phyloP scores from a whole-genome alignment of 2,888 invertebrate species.

The Alloplasta piceator region DNA sequence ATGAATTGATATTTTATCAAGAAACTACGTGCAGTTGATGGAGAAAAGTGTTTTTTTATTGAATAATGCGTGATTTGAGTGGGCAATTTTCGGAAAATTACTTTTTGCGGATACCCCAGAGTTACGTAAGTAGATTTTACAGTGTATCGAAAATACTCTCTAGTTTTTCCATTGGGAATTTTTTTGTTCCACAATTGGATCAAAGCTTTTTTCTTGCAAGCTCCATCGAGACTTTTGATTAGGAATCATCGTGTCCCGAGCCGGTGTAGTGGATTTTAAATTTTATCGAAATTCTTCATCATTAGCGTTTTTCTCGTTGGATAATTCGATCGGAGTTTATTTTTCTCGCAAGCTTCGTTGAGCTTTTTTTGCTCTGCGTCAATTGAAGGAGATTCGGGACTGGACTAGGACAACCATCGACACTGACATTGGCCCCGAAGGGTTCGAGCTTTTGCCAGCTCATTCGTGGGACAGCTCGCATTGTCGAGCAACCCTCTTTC shows the following conservation, averaged over 20 bases:
- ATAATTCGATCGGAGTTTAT: background rate
- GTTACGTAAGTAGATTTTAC: slow-evolving; percentile 11
- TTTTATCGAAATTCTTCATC: slow-evolving; percentile 8
- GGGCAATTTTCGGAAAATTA: slow-evolving; percentile 3
- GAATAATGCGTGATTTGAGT: background rate
- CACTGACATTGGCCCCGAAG: slow-evolving; percentile 64
- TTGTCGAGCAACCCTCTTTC: slow-evolving; percentile 4
- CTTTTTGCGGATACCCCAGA: background rate
- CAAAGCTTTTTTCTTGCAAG: background rate
- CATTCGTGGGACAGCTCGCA: slow-evolving; percentile 54
- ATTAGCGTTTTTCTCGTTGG: background rate
- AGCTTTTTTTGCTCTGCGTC: no score
- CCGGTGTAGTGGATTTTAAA: background rate
- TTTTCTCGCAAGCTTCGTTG: background rate
- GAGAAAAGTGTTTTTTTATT: background rate
- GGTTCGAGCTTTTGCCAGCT: slow-evolving; percentile 40
- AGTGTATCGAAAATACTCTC: background rate
- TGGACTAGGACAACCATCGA: slow-evolving; percentile 62
- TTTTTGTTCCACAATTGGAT: background rate
- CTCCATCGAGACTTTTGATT: background rate
- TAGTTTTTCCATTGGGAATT: background rate
- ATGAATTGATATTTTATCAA: no score
- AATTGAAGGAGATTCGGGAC: background rate
- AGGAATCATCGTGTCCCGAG: background rate
- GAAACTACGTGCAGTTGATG: no score